phyloP scores from a whole-genome alignment of 1,140 invertebrate species.

The Phortica variegata region DNA sequence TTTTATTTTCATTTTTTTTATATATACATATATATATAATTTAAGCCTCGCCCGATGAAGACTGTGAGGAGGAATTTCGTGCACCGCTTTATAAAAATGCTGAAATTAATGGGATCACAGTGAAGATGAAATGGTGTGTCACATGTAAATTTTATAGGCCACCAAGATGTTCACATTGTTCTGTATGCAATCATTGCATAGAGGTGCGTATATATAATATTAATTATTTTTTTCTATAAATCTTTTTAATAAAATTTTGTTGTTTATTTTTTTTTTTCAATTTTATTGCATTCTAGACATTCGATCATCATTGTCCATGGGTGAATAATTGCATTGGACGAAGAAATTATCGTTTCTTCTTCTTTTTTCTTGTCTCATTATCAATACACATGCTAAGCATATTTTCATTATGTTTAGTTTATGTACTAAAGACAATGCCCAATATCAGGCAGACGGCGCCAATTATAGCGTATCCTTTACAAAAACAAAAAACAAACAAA shows the following conservation, averaged over 20 bases:
- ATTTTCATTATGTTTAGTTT: constrained; percentile 89
- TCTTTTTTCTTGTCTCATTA: constrained; percentile 95
- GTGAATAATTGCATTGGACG: constrained; percentile 99
- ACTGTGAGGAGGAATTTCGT: constrained; percentile 94
- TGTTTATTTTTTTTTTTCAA: too few species aligned
- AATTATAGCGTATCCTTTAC: constrained; percentile 78
- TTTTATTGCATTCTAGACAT: constrained; percentile 77
- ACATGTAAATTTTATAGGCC: constrained; percentile 99
- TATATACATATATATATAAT: constrained; percentile 23
- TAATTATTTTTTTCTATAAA: not conserved
- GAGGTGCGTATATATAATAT: constrained; percentile 69
- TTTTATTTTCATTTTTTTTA: too few species aligned
- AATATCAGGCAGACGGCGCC: constrained; percentile 76
- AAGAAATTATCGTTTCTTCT: constrained; percentile 97
- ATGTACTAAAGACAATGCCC: constrained; percentile 83
- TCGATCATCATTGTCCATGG: constrained; percentile 99
- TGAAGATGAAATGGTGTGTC: constrained; percentile 99
- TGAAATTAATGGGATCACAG: constrained; percentile 96
- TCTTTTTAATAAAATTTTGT: not conserved
- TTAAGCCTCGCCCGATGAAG: constrained; percentile 92
- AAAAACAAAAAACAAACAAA: constrained; percentile 10
- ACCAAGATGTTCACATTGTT: constrained; percentile 97
- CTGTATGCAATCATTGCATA: constrained; percentile 98
- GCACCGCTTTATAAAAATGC: constrained; percentile 97
- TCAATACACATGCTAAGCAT: constrained; percentile 97